Percentiles rank a stretch among this genome's conserved stretches.
Conservation (phyloP, 2,797 vertebrate genomes). For the Tiaroga cobitis region DNA sequence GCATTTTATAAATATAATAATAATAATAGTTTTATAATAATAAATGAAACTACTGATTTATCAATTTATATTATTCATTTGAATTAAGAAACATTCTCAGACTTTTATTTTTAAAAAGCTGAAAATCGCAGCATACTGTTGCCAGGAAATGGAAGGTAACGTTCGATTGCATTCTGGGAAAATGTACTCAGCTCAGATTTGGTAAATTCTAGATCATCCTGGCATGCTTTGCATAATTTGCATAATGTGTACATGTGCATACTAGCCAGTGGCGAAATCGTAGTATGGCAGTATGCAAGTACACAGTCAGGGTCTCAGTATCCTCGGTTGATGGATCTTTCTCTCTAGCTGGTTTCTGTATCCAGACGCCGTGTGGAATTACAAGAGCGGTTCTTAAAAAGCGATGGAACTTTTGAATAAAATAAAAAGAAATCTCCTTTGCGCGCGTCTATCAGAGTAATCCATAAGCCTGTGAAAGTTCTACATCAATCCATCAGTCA, state of each 20-base stretch:
- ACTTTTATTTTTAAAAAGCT: no score
- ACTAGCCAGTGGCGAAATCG: not conserved
- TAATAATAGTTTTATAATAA: not conserved
- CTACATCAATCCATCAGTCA: constrained; percentile 1
- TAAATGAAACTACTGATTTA: not conserved
- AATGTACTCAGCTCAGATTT: not conserved
- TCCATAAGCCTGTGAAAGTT: constrained; percentile 18
- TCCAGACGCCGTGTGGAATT: not conserved
- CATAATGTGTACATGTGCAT: not conserved
- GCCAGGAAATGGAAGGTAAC: not conserved
- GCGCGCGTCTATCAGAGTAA: not conserved
- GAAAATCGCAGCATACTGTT: not conserved
- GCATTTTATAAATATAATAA: not conserved
- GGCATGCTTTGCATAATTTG: not conserved
- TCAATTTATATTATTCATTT: no score
- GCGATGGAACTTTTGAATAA: not conserved
- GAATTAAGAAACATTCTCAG: no score
- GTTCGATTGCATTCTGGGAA: not conserved
- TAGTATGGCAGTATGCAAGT: not conserved
- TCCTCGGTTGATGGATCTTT: not conserved
- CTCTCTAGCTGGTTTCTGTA: not conserved
- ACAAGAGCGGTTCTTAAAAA: not conserved
- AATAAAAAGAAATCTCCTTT: not conserved
- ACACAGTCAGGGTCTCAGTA: not conserved
- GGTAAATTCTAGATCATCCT: not conserved